These are phyloP conservation scores for Acanthis flammea DNA, from an alignment of 2,797 vertebrate species.

Conservation along the genomic window DNA sequence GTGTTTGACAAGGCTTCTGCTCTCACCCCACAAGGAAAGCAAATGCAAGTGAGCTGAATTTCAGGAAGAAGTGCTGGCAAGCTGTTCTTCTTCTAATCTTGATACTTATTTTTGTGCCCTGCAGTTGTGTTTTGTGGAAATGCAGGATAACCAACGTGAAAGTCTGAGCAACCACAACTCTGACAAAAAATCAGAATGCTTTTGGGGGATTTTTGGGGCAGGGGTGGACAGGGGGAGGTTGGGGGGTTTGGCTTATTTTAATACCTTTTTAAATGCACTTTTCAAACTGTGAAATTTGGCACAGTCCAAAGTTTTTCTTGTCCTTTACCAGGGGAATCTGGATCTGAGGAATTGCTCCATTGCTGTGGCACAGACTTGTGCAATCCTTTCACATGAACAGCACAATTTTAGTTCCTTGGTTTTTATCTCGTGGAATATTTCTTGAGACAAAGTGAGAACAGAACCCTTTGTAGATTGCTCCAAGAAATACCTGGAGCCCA, in stretches of 20 bases:
- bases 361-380: not conserved
- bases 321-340: fast-evolving
- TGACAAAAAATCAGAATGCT: not conserved
- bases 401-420: not conserved
- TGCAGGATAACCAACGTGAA: not conserved
- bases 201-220: fast-evolving
- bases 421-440: not conserved
- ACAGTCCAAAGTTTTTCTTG: not conserved
- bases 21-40: not conserved
- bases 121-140: not conserved
- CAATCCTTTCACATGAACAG: fast-evolving
- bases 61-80: not conserved
- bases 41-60: not conserved
- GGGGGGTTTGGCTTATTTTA: fast-evolving
- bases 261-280: not conserved
- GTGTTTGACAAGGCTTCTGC: conserved; percentile 9
- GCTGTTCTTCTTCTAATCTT: not conserved
- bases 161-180: not conserved
- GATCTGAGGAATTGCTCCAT: not conserved
- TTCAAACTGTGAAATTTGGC: not conserved
- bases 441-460: not conserved
- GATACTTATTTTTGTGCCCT: not conserved
- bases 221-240: too few species aligned
- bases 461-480: not conserved
- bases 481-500: not conserved